phyloP scores from a whole-genome alignment of 2,888 invertebrate genomes.

The Sphaerophoria rueppellii region DNA sequence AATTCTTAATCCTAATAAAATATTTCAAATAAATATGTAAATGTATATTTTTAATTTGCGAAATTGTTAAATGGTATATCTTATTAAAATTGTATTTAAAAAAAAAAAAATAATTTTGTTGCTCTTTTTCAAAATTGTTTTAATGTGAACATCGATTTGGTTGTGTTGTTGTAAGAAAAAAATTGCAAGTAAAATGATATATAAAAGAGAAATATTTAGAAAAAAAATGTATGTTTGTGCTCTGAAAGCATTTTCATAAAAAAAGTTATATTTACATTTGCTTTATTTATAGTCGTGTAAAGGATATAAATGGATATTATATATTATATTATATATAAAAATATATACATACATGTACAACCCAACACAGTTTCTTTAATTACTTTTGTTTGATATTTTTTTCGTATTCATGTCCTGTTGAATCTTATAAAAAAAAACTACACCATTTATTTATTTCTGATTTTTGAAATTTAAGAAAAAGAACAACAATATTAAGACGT shows the following conservation, averaged over 20 bases:
- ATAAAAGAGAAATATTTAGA: conserved; percentile 24
- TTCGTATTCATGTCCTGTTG: conserved; percentile 62
- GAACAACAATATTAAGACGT: conserved; percentile 37
- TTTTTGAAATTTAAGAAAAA: conserved; percentile 60
- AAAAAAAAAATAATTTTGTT: conserved; percentile 22
- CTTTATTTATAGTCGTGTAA: conserved; percentile 57
- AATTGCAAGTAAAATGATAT: conserved; percentile 64
- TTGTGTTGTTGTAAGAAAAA: conserved; percentile 79
- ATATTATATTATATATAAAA: conserved; percentile 22
- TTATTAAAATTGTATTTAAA: conserved; percentile 34
- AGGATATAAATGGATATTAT: conserved; percentile 43
- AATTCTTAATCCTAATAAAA: conserved; percentile 43
- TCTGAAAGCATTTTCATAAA: conserved; percentile 38
- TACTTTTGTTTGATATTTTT: conserved; percentile 2
- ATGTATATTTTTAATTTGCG: conserved; percentile 42
- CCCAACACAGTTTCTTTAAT: conserved; percentile 26
- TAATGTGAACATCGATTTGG: conserved; percentile 80
- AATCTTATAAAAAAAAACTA: conserved; percentile 3
- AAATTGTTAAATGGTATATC: conserved; percentile 46
- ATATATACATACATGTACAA: conserved; percentile 30
- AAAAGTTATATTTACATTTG: conserved; percentile 67
- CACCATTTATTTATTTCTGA: conserved; percentile 22
- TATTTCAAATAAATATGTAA: conserved; percentile 25
- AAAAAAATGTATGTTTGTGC: conserved; percentile 26
- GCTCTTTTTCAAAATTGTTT: conserved; percentile 57